phyloP scores from a whole-genome alignment of 2,113 vertebrate species.

The Festucalex cinctus region DNA sequence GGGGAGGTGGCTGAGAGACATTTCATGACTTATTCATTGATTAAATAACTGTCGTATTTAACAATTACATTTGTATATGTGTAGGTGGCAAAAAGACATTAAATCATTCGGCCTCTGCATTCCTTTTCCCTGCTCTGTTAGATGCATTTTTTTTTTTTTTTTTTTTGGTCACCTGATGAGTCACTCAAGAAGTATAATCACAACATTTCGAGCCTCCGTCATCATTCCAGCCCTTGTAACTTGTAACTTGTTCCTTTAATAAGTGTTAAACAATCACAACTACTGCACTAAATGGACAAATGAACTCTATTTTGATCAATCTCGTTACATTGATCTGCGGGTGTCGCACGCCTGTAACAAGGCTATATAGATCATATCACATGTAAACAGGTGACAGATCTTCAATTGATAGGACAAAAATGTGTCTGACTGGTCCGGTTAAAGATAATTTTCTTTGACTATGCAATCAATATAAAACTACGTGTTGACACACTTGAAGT shows the following conservation, averaged over 20 bases:
- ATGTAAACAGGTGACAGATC: no score
- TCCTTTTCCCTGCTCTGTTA: constrained; percentile 3
- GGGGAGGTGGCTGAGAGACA: not conserved
- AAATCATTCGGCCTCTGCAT: not conserved
- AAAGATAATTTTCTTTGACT: not conserved
- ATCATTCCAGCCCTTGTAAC: not conserved
- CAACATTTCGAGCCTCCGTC: not conserved
- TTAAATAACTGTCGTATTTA: constrained; percentile 1
- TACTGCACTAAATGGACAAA: no score
- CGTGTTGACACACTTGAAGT: constrained; percentile 10
- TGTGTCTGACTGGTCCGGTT: not conserved
- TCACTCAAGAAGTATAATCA: not conserved
- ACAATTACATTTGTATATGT: not conserved
- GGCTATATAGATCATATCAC: no score
- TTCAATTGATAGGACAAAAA: not conserved
- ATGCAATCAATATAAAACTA: constrained; percentile 14
- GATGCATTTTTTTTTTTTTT: constrained; percentile 5
- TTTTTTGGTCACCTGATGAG: not conserved
- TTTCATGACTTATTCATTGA: not conserved
- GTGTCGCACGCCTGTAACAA: no score
- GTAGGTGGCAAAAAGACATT: constrained; percentile 10
- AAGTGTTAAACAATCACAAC: no score
- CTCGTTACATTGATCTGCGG: no score
- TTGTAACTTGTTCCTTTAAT: no score
- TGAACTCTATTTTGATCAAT: no score